phyloP scores from a whole-genome alignment of 2,797 vertebrate species.

The Mus caroli region DNA sequence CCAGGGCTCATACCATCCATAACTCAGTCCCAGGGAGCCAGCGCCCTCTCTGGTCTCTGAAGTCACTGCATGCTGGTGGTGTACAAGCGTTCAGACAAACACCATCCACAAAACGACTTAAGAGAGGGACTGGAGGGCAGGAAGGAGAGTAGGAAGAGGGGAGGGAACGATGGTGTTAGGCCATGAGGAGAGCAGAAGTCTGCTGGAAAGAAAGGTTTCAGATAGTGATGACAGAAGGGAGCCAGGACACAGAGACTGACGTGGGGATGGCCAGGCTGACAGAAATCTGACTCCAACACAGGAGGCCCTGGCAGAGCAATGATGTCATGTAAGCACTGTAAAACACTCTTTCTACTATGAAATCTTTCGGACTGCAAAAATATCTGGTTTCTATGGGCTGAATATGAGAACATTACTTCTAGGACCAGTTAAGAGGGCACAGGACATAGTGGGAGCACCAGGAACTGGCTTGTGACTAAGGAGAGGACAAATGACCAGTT shows the following conservation, averaged over 20 bases:
- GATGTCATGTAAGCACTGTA: not conserved
- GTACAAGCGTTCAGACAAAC: not conserved
- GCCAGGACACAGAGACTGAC: not conserved
- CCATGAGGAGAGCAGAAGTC: not conserved
- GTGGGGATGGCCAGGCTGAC: not conserved
- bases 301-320: not conserved
- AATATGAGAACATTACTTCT: constrained; percentile 8
- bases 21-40: not conserved
- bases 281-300: not conserved
- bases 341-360: constrained; percentile 36
- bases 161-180: not conserved
- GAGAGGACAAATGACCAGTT: not conserved
- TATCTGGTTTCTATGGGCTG: constrained; percentile 14
- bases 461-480: not conserved
- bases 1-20: too few relatives aligned
- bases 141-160: not conserved
- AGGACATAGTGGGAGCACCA: not conserved
- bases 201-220: not conserved
- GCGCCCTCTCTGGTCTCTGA: not conserved
- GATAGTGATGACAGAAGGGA: not conserved
- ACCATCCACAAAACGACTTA: not conserved
- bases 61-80: not conserved
- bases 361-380: constrained; percentile 4
- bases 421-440: not conserved
- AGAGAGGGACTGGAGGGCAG: not conserved